Percentiles rank a stretch among this genome's conserved stretches.
phyloP scores from a whole-genome alignment of 1,140 invertebrate genomes.

The Apis cerana region DNA sequence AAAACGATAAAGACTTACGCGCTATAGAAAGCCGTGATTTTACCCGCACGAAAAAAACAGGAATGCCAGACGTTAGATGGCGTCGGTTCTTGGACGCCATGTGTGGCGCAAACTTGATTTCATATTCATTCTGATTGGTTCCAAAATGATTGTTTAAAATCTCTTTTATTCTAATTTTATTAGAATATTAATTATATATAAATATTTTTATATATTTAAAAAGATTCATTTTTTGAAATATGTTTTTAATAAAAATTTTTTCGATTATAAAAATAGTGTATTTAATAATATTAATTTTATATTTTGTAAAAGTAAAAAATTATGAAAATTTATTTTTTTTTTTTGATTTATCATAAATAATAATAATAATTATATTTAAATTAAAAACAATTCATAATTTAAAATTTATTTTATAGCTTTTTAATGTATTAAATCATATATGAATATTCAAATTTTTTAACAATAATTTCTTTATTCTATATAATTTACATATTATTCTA shows the following conservation, averaged over 20 bases:
- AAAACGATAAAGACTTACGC: slow-evolving; percentile 63
- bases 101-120: slow-evolving; percentile 66
- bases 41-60: slow-evolving; percentile 71
- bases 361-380: not conserved
- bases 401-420: not conserved
- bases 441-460: not conserved
- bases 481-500: not conserved
- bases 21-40: slow-evolving; percentile 68
- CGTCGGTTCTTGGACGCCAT: slow-evolving; percentile 79
- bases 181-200: not conserved
- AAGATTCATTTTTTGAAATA: not conserved
- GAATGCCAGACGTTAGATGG: slow-evolving; percentile 81
- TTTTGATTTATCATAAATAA: not conserved
- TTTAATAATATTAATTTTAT: not conserved
- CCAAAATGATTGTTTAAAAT: not conserved
- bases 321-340: not conserved
- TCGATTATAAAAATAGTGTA: not conserved
- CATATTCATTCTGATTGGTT: slow-evolving; percentile 46
- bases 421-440: not conserved
- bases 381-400: not conserved
- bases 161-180: slow-evolving; percentile 28
- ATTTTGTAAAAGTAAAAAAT: not conserved
- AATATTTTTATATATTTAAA: not conserved
- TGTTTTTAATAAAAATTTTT: not conserved
- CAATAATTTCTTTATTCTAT: not conserved